A percentile compares a stretch with the other conserved stretches of the same genome.
These are phyloP conservation scores for Ornithoptera alexandrae DNA, from an alignment of 2,888 invertebrate species.

Conservation along the genomic window DNA sequence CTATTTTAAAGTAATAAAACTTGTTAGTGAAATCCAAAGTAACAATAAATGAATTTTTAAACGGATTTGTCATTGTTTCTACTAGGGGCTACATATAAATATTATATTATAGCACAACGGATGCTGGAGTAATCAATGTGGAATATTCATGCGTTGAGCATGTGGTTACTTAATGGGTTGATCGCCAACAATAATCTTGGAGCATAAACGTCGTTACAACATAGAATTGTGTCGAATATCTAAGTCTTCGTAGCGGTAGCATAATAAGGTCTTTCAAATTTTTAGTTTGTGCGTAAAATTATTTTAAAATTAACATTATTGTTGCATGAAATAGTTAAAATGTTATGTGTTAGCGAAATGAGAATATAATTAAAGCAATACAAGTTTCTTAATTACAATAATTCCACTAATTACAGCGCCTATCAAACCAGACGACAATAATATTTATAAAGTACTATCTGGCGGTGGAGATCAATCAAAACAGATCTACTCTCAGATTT, in stretches of 20 bases:
- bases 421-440: no score
- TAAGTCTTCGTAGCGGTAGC: background rate
- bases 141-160: constrained; percentile 17
- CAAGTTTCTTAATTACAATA: no score
- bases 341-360: no score
- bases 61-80: background rate
- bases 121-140: background rate
- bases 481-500: no score
- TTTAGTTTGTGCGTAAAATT: no score
- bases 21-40: background rate
- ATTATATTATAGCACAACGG: background rate
- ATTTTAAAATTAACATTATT: no score
- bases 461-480: no score
- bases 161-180: background rate
- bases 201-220: background rate
- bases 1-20: no score
- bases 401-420: no score
- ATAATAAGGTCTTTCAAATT: background rate
- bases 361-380: no score
- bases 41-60: background rate
- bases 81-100: background rate
- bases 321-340: no score
- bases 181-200: background rate
- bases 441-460: no score
- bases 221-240: background rate